Base-by-base conservation (phyloP, 2,113 vertebrate genomes). In the Agelaius tricolor region DNA sequence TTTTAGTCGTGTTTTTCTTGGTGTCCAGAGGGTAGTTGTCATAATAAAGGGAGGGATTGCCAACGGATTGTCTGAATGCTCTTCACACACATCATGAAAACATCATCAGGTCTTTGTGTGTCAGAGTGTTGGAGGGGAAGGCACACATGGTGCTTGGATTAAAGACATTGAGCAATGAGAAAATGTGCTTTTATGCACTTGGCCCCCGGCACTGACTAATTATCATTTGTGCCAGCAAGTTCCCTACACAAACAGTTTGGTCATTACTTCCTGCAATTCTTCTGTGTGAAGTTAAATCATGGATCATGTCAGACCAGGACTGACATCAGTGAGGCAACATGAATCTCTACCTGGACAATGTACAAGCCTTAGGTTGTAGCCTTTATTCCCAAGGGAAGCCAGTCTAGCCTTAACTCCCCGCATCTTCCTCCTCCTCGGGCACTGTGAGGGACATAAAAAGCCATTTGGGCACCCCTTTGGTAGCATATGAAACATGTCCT, bases 51-150 rank as follows among this genome's bases (percentile, higher is more conserved):
- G 63, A 83, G 72, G 39, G 80, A 52, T 77, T 93, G 90, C 92
- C 92, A 94, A 17, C 85, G 92, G 82, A 93, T 93, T 96, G 82
- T 94, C 94, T 74, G 83, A 96, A 46, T 75, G 65, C 72, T 88
- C 85, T 85, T 96, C n/a, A 44, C 82, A 85, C 74, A 81, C 94
- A 93, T 88, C 87, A 88, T 94, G 93, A 95, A 96, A 95, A 94
- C 83, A 90, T 94, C 93, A 78, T 83, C 92, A 92, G 73, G 86
- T 92, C 93, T 94, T 96, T 92, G 80, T 92, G 75, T 93, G 95
- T 92, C 90, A 63, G 47, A 59, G 55, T 80, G 72, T 90, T 57
- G 73, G 59, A 93, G 61, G 27, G 88, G 63, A 93, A 96, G 73
- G 61, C 93, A 77, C 92, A 88, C 95, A 81, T 90, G 69, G 79